Evolutionary conservation across 2,888 invertebrate species (phyloP).

Genomic region (Brachyptera putata): DNA sequence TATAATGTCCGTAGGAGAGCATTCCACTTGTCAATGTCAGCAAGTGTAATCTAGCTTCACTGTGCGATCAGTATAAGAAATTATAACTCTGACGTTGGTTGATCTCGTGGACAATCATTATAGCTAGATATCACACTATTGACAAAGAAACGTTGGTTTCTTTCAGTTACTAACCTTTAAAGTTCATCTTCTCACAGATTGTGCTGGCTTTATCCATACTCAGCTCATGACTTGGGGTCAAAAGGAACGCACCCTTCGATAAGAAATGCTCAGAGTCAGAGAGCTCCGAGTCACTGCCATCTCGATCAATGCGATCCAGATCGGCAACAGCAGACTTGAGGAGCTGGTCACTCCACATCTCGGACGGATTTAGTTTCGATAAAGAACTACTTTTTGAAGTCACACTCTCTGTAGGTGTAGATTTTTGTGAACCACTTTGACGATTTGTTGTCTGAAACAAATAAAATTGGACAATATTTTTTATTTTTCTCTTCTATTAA

Average conservation of each 20-base stretch:
- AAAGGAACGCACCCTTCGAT: slow-evolving; percentile 70
- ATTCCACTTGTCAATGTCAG: no score
- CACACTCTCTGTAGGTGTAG: background rate
- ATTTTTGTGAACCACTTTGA: background rate
- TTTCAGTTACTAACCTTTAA: slow-evolving; percentile 40
- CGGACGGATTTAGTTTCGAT: slow-evolving; percentile 15
- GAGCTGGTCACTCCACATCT: slow-evolving; percentile 48
- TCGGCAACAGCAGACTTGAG: slow-evolving; percentile 54
- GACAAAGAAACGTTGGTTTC: no score
- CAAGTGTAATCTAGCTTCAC: no score
- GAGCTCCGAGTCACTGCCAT: slow-evolving; percentile 76
- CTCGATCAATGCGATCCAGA: slow-evolving; percentile 56
- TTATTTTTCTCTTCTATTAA: no score
- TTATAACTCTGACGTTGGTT: no score
- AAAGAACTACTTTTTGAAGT: background rate
- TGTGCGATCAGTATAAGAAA: no score
- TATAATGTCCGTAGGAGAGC: no score
- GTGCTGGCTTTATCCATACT: slow-evolving; percentile 81
- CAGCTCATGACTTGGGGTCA: slow-evolving; percentile 81
- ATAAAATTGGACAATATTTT: no score
- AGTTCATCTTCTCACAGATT: slow-evolving; percentile 85
- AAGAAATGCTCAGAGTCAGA: slow-evolving; percentile 72
- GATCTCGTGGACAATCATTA: no score
- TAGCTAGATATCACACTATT: no score
- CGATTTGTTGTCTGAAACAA: no score